Percentiles rank a stretch among this genome's conserved stretches.
phyloP scores from a whole-genome alignment of 2,888 invertebrate species.

The Drosophila greeni region DNA sequence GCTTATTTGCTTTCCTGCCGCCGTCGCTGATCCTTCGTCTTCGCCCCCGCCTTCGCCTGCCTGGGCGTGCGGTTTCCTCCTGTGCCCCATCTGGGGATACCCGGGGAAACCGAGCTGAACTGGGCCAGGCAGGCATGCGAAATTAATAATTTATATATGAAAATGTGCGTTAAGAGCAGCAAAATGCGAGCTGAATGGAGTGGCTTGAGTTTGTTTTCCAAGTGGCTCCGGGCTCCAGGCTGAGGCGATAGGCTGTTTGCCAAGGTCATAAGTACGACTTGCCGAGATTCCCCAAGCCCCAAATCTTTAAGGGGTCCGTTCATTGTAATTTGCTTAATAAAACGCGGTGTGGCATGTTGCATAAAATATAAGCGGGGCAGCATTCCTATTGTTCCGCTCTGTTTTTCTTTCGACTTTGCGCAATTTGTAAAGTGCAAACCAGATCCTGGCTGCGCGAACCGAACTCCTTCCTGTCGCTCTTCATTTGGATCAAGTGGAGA shows the following conservation, averaged over 20 bases:
- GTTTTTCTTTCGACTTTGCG: constrained; percentile 27
- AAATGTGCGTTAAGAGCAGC: constrained; percentile 77
- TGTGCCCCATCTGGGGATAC: constrained; percentile 29
- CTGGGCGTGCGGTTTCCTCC: constrained; percentile 23
- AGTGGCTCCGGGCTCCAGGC: constrained; percentile 65
- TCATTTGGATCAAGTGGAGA: constrained; percentile 58
- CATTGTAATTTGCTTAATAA: constrained; percentile 72
- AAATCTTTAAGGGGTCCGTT: constrained; percentile 37
- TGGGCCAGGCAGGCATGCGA: constrained; percentile 55
- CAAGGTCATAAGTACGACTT: constrained; percentile 74
- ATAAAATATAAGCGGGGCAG: constrained; percentile 64
- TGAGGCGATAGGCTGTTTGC: constrained; percentile 64
- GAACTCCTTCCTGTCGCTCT: constrained; percentile 56
- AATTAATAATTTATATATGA: constrained; percentile 77
- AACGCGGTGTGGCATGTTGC: constrained; percentile 74
- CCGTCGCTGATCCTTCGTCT: constrained; percentile 24
- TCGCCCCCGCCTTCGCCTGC: constrained; percentile 1
- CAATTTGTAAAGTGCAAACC: constrained; percentile 78
- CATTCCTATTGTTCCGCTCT: constrained; percentile 37
- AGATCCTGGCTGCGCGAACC: constrained; percentile 53
- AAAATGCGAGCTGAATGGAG: constrained; percentile 38
- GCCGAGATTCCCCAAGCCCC: constrained; percentile 54
- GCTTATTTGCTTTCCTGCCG: constrained; percentile 40
- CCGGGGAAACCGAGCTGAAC: constrained; percentile 5
- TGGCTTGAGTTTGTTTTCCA: constrained; percentile 66